Base-by-base conservation (phyloP, 1,140 invertebrate species). In the Leucophenga varia region DNA sequence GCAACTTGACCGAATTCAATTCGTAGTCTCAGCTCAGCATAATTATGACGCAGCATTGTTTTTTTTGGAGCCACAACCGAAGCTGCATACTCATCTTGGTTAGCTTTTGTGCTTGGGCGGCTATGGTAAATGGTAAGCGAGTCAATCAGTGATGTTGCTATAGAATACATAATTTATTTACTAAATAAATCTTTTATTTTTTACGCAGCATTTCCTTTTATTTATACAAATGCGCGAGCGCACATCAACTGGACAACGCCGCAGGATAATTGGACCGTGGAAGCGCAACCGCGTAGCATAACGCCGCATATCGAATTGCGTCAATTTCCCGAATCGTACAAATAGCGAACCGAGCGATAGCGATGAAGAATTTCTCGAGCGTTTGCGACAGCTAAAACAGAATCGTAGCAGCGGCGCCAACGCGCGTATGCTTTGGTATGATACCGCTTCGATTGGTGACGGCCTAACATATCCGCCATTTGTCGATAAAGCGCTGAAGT, bases 401-500 rank as follows among this genome's bases (percentile, higher is more conserved):
- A 71, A 72, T 20, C 52, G 47, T 2, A 82, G 57, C 81, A 82
- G 54, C 81, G 47, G 34, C 5, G n/a, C n/a, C n/a, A n/a, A n/a
- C n/a, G 51, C 83, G 0, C 78, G 86, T 12, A 81, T 89, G 58
- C 59, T 91, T 14, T 87, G 85, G 85, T 85, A 83, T 28, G 78
- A 85, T 54, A 83, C 88, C 47, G 81, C 76, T n/a, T 80, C 84
- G 34, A 79, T 82, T 39, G 80, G 82, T 10, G 79, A 83, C 47
- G 80, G 82, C 9, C 80, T 85, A 4, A 86, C 86, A 41, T 74
- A 90, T 30, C 88, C 88, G 0, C 78, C 84, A 3, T 87, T 91
- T 46, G 86, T 92, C 2, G 88, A 91, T 53, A 89, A 91, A 74
- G 88, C 90, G 1, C 76, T 92, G 41, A 87, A 87, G 64, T 72